These are phyloP conservation scores for Drosophila gunungcola DNA, from an alignment of 1,140 invertebrate species.

Conservation along the genomic window DNA sequence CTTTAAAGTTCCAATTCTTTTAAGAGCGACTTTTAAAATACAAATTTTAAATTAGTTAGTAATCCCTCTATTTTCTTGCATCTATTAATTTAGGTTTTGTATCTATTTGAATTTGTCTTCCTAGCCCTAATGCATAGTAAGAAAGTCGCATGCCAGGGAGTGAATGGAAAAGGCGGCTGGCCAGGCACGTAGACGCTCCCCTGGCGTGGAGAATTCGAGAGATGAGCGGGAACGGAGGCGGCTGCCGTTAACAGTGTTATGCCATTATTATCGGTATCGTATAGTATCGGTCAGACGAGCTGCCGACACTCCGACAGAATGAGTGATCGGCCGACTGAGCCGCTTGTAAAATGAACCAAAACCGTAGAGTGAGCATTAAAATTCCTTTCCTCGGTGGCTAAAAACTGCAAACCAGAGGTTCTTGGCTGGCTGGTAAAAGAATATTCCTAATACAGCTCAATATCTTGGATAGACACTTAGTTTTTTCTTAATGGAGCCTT, in stretches of 20 bases:
- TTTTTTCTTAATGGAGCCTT: no score
- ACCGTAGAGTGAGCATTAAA: constrained; percentile 53
- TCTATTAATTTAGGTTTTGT: background rate
- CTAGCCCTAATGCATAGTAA: background rate
- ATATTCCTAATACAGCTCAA: background rate
- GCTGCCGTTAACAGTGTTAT: constrained; percentile 37
- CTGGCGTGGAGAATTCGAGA: constrained; percentile 20
- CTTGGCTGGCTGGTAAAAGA: background rate
- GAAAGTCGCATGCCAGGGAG: background rate
- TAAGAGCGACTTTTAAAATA: no score
- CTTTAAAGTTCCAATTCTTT: no score
- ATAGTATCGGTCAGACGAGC: constrained; percentile 31
- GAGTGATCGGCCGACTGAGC: constrained; percentile 20
- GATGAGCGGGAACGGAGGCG: background rate
- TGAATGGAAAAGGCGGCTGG: background rate
- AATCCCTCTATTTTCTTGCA: background rate
- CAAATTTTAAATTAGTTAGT: background rate
- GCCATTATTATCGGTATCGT: constrained; percentile 46
- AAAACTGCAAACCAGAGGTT: constrained; percentile 24
- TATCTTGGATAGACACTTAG: no score
- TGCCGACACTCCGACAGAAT: constrained; percentile 30
- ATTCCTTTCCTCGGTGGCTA: constrained; percentile 40
- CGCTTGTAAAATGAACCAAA: constrained; percentile 72
- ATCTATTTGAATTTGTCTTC: no score
- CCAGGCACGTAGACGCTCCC: constrained; percentile 39